Base-by-base conservation (phyloP, 2,888 invertebrate species). In the Drosophila anomalata region DNA sequence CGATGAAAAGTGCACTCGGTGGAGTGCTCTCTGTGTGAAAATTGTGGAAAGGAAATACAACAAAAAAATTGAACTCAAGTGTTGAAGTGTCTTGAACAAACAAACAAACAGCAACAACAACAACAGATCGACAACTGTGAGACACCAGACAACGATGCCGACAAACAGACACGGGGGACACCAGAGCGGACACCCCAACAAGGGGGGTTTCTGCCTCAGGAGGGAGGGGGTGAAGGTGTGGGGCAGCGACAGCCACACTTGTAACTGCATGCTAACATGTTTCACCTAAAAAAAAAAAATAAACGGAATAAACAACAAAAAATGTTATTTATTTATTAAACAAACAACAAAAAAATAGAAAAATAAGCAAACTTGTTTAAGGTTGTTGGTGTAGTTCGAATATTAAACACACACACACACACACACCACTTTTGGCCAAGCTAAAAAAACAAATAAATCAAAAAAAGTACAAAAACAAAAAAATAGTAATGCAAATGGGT, bases 181-280 rank as follows among this genome's bases (percentile, higher is more conserved):
- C 65, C 63, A 63, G 48, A 58, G 52, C 46, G 56, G 36, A 46
- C 31, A 46, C 22, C 33, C 36, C 36, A 7, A 36, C 46, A 14
- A 47, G 36, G 22, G 11, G 47, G 22, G 17, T 24, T 20, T 8
- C 5, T 12, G 36, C n/a, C n/a, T 36, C 12, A 24, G 36, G 36
- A 2, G 47, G 51, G 9, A 17, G n/a, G 54, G n/a, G 41, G 24
- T 20, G 22, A 22, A 20, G 42, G 48, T 33, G 22, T 41, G 39
- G 39, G 52, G 47, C 31, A 17, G 46, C 53, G 54, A 52, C 71
- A 48, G 57, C 22, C 62, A 58, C 63, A 82, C 81, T 79, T 82
- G 81, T 81, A 82, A 76, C 71, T 76, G 73, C 85, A 79, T 75
- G 85, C 85, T 84, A 84, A 85, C 85, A 82, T 85, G 79, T 78